These are phyloP conservation scores for Drosophila fungiperda DNA, from an alignment of 2,888 invertebrate genomes.

Conservation along the genomic window DNA sequence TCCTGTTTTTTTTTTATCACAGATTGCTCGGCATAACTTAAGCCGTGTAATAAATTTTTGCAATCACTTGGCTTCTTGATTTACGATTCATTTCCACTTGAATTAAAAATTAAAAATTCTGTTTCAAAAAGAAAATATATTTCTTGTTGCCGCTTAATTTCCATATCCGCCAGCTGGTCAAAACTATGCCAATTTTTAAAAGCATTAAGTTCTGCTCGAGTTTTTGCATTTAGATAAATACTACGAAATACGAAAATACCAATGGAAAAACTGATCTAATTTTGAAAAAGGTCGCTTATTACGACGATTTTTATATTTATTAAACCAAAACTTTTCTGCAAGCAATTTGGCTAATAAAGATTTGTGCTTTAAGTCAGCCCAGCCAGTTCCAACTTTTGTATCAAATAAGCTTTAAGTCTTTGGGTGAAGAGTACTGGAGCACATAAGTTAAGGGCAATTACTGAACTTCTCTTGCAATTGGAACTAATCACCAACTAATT, in stretches of 20 bases:
- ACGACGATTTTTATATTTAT: too few relatives aligned
- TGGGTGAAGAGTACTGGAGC: not conserved
- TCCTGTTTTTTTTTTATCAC: not conserved
- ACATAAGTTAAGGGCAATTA: conserved; percentile 37
- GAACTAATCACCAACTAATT: conserved; percentile 65
- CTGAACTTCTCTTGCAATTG: conserved; percentile 29
- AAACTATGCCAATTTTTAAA: not conserved
- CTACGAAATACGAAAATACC: not conserved
- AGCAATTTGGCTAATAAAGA: not conserved
- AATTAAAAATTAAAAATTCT: not conserved
- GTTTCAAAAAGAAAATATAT: not conserved
- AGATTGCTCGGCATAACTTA: not conserved
- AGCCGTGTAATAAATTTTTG: not conserved
- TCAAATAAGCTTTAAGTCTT: not conserved
- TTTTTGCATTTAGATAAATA: not conserved
- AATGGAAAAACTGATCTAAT: not conserved
- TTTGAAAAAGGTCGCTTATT: not conserved
- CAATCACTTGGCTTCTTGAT: not conserved
- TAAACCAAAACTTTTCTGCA: not conserved
- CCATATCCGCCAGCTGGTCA: not conserved
- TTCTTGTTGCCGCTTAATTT: not conserved
- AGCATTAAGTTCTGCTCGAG: not conserved
- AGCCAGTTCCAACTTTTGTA: not conserved
- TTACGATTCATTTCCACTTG: not conserved
- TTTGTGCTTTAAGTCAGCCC: not conserved